phyloP scores from a whole-genome alignment of 2,888 invertebrate genomes.

The Chrysolina haemoptera region DNA sequence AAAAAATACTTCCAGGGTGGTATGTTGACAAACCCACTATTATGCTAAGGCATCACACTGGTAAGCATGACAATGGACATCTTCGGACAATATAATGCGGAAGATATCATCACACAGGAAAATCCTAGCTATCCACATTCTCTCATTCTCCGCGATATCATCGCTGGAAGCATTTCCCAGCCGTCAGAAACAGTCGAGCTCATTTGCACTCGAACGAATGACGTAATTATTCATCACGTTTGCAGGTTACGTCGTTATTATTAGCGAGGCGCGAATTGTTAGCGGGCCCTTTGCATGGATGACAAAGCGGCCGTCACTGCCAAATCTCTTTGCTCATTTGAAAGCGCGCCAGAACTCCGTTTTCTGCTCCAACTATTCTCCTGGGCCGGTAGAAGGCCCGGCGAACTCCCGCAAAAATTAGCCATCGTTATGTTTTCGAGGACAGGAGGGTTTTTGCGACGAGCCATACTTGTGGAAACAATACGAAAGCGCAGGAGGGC shows the following conservation, averaged over 20 bases:
- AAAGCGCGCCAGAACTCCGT: background rate
- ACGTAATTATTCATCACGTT: slow-evolving; percentile 65
- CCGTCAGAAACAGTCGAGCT: slow-evolving; percentile 49
- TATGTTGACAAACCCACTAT: too few relatives aligned
- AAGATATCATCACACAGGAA: too few relatives aligned
- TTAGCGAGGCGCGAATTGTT: slow-evolving; percentile 58
- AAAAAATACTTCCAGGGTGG: too few relatives aligned
- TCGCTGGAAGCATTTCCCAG: slow-evolving; percentile 36
- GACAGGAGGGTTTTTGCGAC: background rate
- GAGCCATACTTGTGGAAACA: background rate
- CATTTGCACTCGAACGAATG: slow-evolving; percentile 62
- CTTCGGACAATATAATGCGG: too few relatives aligned
- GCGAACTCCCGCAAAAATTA: background rate
- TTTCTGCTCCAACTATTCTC: slow-evolving; percentile 6
- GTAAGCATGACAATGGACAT: too few relatives aligned
- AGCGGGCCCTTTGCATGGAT: slow-evolving; percentile 55
- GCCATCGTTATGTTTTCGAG: background rate
- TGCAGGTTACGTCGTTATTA: slow-evolving; percentile 61
- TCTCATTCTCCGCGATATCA: background rate
- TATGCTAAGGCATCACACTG: too few relatives aligned
- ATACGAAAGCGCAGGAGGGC: too few relatives aligned
- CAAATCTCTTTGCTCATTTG: slow-evolving; percentile 32
- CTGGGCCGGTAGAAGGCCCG: background rate
- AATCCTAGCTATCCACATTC: slow-evolving; percentile 1
- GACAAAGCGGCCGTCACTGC: slow-evolving; percentile 54